A percentile compares a stretch with the other conserved stretches of the same genome.
These are phyloP conservation scores for Grammomys surdaster DNA, from an alignment of 2,113 vertebrate genomes.

Conservation along the genomic window DNA sequence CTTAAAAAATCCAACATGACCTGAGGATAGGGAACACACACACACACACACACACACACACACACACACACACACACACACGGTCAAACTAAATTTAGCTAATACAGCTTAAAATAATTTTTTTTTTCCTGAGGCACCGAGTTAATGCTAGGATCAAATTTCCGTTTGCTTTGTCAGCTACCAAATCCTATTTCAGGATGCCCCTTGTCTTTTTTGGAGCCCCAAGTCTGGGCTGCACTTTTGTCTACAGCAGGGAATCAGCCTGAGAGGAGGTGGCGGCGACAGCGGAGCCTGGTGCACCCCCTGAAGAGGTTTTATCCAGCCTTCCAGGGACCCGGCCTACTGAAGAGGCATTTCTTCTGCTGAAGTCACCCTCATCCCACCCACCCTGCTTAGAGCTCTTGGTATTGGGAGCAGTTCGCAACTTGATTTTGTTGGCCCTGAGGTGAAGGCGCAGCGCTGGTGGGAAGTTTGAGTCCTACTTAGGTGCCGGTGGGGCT, in stretches of 20 bases:
- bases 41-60: background rate
- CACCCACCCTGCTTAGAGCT: background rate
- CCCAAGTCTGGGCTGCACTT: slow-evolving; percentile 24
- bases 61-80: background rate
- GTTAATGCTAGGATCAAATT: slow-evolving; percentile 75
- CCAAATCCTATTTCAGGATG: slow-evolving; percentile 62
- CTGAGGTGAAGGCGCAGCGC: background rate
- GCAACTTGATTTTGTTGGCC: background rate
- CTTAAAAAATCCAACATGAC: slow-evolving; percentile 40
- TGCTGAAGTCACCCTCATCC: background rate
- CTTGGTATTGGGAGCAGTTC: background rate
- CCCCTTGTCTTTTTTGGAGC: slow-evolving; percentile 48
- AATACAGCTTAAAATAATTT: slow-evolving; percentile 61
- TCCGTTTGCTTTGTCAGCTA: slow-evolving; percentile 69
- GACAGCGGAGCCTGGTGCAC: rapidly evolving
- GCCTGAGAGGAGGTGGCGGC: background rate
- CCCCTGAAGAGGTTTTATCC: background rate
- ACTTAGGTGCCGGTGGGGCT: background rate
- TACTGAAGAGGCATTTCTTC: background rate
- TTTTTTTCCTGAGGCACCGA: slow-evolving; percentile 19
- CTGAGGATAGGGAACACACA: background rate
- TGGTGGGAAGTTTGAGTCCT: background rate
- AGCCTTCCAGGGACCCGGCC: too few relatives aligned
- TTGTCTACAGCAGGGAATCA: slow-evolving; percentile 50
- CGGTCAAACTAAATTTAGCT: slow-evolving; percentile 71